Base-by-base conservation (phyloP, 2,888 invertebrate genomes). In the Stegophylla sp. region DNA sequence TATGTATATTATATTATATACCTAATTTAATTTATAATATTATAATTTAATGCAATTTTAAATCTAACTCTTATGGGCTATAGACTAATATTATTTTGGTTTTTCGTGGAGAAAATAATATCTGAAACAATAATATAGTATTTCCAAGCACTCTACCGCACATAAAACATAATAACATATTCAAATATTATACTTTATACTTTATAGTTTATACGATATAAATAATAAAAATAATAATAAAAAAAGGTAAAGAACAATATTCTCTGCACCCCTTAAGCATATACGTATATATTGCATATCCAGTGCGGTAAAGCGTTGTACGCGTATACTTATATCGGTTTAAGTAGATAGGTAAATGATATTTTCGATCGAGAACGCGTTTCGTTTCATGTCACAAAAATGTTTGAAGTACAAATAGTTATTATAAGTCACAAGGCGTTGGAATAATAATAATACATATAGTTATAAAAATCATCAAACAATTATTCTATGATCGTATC, bases 181-280 rank as follows among this genome's bases (percentile, higher is more conserved):
- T n/a, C n/a, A n/a, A n/a, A n/a, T n/a, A n/a, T n/a, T n/a, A n/a
- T n/a, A n/a, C n/a, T n/a, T n/a, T n/a, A n/a, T n/a, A n/a, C n/a
- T n/a, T n/a, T n/a, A n/a, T n/a, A n/a, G n/a, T n/a, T n/a, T n/a
- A n/a, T n/a, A n/a, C n/a, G n/a, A n/a, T n/a, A n/a, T n/a, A n/a
- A n/a, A n/a, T n/a, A n/a, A n/a, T n/a, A 1, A 75, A 34, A 51
- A 75, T 23, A 34, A 63, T 10, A n/a, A 5, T 23, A 56, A 56
- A 43, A 34, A 34, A 3, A 7, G 23, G 17, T 17, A 64, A 53
- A 76, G 75, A 75, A 76, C 64, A 20, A 53, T 76, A 66, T 76
- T 53, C 75, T 75, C 20, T 69, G 48, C 45, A 10, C 28, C 48
- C 26, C 1, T 56, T 1, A 1, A 7, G 4, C 28, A 5, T 17